Conservation (phyloP, 1,140 invertebrate species). For the Goniozus legneri region DNA sequence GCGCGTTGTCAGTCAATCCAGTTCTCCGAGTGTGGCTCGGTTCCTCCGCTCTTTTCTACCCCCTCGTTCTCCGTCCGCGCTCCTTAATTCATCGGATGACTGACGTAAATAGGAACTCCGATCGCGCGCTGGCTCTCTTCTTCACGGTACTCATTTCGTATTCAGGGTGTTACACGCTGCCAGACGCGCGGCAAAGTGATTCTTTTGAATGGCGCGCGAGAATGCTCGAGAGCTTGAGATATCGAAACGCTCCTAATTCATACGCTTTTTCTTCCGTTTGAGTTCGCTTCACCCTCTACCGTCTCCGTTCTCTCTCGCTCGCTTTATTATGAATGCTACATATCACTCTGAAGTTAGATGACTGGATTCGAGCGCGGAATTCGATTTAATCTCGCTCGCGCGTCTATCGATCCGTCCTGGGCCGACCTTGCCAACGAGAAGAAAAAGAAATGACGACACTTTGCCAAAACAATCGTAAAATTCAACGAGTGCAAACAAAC, state of each 20-base stretch:
- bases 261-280: constrained; percentile 20
- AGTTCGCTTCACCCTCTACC: too few species aligned
- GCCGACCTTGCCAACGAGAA: too few species aligned
- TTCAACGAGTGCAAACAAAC: too few species aligned
- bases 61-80: constrained; percentile 11
- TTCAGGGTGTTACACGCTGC: constrained; percentile 32
- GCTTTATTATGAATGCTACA: constrained; percentile 24
- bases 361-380: constrained; percentile 1
- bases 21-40: constrained; percentile 1
- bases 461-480: too few species aligned
- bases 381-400: constrained; percentile 14
- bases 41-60: constrained; percentile 3
- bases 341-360: too few species aligned
- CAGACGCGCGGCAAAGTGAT: constrained; percentile 35
- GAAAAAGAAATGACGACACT: too few species aligned
- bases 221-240: constrained; percentile 18
- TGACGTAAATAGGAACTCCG: constrained; percentile 43
- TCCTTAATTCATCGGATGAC: constrained; percentile 40
- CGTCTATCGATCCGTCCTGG: too few species aligned
- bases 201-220: constrained; percentile 27
- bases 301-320: too few species aligned
- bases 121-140: constrained; percentile 31
- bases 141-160: constrained; percentile 41
- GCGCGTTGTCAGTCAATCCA: neutral
- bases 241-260: constrained; percentile 25